phyloP scores from a whole-genome alignment of 2,888 invertebrate genomes.

The Tipula confusa region DNA sequence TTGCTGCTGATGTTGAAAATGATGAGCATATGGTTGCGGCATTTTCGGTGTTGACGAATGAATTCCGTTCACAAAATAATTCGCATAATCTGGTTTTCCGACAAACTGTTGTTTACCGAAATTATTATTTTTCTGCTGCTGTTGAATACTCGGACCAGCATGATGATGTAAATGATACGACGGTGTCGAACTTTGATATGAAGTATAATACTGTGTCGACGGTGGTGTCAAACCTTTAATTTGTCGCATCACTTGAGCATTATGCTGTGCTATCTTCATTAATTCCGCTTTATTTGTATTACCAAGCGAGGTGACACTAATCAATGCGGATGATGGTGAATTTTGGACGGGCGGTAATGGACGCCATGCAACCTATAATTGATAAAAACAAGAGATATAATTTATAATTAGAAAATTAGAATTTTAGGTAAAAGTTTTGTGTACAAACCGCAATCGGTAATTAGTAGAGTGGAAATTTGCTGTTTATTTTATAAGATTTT shows the following conservation, averaged over 20 bases:
- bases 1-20: conserved; percentile 26
- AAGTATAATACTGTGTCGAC: conserved; percentile 34
- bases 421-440: not conserved
- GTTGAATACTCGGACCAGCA: not conserved
- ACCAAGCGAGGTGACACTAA: conserved; percentile 35
- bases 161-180: conserved; percentile 30
- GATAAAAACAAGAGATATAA: not conserved
- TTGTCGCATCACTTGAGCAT: conserved; percentile 35
- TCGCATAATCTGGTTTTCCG: conserved; percentile 32
- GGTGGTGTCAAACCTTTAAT: conserved; percentile 35
- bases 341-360: conserved; percentile 32
- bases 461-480: not conserved
- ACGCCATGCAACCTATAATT: conserved; percentile 34
- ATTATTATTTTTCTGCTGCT: conserved; percentile 28
- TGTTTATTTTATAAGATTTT: not conserved
- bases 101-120: conserved; percentile 34
- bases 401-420: not conserved
- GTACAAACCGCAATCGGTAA: not conserved
- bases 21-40: conserved; percentile 28
- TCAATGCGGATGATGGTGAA: conserved; percentile 32
- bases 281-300: conserved; percentile 34
- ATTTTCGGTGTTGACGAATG: conserved; percentile 33
- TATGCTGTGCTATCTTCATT: conserved; percentile 36
- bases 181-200: conserved; percentile 29
- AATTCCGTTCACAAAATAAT: conserved; percentile 33